A percentile compares a stretch with the other conserved stretches of the same genome.
Conservation (phyloP, 2,113 vertebrate genomes). For the Coryphaenoides rupestris region DNA sequence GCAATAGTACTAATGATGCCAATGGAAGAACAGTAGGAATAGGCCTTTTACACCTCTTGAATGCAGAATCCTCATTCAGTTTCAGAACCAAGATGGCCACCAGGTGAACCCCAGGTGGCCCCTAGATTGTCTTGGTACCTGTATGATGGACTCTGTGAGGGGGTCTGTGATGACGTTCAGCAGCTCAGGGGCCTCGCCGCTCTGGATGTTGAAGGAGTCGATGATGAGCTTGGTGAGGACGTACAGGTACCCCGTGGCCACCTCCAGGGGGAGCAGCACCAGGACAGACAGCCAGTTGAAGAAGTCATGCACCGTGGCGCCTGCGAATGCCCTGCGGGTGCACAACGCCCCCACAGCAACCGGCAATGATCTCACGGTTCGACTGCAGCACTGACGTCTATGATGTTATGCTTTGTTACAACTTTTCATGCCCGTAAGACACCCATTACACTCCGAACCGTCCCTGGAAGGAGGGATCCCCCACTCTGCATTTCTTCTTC, state of each 20-base stretch:
- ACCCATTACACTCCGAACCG: too few species aligned
- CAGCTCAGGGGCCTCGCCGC: slow-evolving; percentile 85
- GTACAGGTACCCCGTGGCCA: slow-evolving; percentile 80
- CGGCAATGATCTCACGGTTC: too few species aligned
- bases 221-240: slow-evolving; percentile 78
- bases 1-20: not conserved
- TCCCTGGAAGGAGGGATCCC: too few species aligned
- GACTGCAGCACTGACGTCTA: too few species aligned
- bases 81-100: too few species aligned
- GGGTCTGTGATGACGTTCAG: slow-evolving; percentile 92
- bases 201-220: slow-evolving; percentile 80
- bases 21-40: too few species aligned
- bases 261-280: slow-evolving; percentile 85
- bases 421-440: too few species aligned
- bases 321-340: slow-evolving; percentile 85
- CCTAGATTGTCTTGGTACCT: slow-evolving; percentile 68
- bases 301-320: slow-evolving; percentile 93
- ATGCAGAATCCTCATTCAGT: too few species aligned
- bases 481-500: too few species aligned
- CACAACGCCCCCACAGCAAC: not conserved
- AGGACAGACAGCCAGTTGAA: slow-evolving; percentile 96
- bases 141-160: slow-evolving; percentile 85
- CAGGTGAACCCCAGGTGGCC: not conserved
- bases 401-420: too few species aligned
- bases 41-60: too few species aligned